These are phyloP conservation scores for Dallia pectoralis DNA, from an alignment of 2,797 vertebrate genomes.

Conservation along the genomic window DNA sequence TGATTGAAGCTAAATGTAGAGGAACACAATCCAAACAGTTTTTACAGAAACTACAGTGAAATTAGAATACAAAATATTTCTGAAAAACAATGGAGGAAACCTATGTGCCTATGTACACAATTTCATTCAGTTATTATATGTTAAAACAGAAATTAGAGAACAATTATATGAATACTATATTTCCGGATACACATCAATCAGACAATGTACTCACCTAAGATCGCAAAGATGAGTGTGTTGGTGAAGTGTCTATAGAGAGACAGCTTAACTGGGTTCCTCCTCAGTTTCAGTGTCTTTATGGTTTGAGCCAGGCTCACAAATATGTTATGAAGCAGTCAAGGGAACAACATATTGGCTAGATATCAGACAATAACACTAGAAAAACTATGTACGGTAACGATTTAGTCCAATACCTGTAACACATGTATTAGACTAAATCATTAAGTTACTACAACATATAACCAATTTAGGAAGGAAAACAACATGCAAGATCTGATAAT, in stretches of 20 bases:
- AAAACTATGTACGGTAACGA: background rate
- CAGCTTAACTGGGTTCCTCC: conserved; percentile 86
- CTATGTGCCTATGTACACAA: too few species aligned
- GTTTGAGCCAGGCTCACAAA: conserved; percentile 91
- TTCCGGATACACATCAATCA: background rate
- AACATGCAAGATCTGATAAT: background rate
- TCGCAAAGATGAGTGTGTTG: conserved; percentile 85
- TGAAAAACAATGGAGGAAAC: too few species aligned
- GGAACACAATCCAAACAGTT: background rate
- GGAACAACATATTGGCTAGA: conserved; percentile 47
- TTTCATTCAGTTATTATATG: too few species aligned
- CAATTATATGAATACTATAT: too few species aligned
- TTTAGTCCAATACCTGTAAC: too few species aligned
- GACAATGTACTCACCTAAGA: conserved; percentile 75
- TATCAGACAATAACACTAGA: background rate
- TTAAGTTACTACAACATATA: background rate
- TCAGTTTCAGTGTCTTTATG: conserved; percentile 86
- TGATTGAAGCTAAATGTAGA: conserved; percentile 76
- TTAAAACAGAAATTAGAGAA: too few species aligned
- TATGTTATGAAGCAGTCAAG: conserved; percentile 80
- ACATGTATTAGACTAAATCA: background rate
- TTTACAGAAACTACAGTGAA: too few species aligned
- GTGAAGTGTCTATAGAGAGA: conserved; percentile 89
- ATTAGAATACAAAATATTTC: too few species aligned
- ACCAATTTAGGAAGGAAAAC: background rate